phyloP scores from a whole-genome alignment of 2,888 invertebrate genomes.

The Abscondita cerata region DNA sequence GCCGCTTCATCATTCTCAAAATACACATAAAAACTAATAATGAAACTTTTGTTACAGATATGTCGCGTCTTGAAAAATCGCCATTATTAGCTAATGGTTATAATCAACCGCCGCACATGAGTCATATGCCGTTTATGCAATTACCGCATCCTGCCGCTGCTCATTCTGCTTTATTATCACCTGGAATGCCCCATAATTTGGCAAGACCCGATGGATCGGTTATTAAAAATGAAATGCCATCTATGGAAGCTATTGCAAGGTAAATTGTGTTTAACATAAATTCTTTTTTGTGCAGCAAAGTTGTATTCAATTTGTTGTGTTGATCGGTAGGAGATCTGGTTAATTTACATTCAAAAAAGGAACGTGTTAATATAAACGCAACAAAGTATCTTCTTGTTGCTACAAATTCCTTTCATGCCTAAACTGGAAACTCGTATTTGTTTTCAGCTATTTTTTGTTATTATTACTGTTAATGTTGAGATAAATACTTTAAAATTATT shows the following conservation, averaged over 20 bases:
- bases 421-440: too few species aligned
- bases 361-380: too few species aligned
- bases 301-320: too few species aligned
- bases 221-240: constrained; percentile 86
- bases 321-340: too few species aligned
- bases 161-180: constrained; percentile 83
- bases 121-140: constrained; percentile 95
- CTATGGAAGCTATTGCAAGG: constrained; percentile 92
- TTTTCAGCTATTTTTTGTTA: too few species aligned
- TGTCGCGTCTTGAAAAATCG: constrained; percentile 89
- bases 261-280: constrained; percentile 53
- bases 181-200: constrained; percentile 87
- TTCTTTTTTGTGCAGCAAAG: too few species aligned
- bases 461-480: too few species aligned
- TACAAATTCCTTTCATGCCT: not conserved
- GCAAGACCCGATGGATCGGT: constrained; percentile 83
- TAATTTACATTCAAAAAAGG: too few species aligned
- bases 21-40: not conserved
- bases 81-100: constrained; percentile 92
- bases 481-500: too few species aligned
- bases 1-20: constrained; percentile 22
- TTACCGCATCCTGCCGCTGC: constrained; percentile 77
- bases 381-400: too few species aligned
- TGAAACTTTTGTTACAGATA: constrained; percentile 66
- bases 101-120: constrained; percentile 91